These are phyloP conservation scores for Pristionchus maxplancki DNA, from an alignment of 2,888 invertebrate species.

Conservation along the genomic window DNA sequence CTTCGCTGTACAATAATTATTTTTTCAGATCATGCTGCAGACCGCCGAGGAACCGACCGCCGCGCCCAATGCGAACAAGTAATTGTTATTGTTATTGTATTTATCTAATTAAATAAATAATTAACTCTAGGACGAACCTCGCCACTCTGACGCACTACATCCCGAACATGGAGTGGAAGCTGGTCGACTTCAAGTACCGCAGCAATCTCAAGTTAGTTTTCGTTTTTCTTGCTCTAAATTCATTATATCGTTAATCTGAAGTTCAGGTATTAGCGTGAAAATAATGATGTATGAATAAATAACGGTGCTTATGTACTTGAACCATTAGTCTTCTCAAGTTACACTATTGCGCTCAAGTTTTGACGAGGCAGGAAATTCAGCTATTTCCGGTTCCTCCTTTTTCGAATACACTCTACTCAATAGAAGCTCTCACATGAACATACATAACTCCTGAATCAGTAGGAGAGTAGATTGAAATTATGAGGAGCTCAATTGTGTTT, in stretches of 20 bases:
- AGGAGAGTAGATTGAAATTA: neutral
- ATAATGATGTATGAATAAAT: too few relatives aligned
- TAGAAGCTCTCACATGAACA: too few relatives aligned
- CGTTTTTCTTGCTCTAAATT: too few relatives aligned
- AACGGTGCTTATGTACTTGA: too few relatives aligned
- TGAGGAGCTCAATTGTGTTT: neutral
- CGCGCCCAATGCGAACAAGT: slow-evolving; percentile 57
- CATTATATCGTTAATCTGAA: neutral
- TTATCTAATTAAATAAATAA: slow-evolving; percentile 28
- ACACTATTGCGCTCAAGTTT: neutral
- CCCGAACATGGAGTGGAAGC: slow-evolving; percentile 76
- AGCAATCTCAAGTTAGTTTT: slow-evolving; percentile 70
- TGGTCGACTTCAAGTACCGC: slow-evolving; percentile 72
- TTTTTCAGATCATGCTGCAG: slow-evolving; percentile 67
- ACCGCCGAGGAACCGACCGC: slow-evolving; percentile 66
- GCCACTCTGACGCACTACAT: slow-evolving; percentile 74
- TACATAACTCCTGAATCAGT: neutral
- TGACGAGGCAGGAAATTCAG: neutral
- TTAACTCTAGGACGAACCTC: slow-evolving; percentile 61
- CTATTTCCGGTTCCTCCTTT: neutral
- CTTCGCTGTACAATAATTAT: neutral
- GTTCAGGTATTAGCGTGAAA: too few relatives aligned
- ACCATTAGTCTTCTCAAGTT: neutral
- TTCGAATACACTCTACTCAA: neutral
- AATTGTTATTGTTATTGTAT: too few relatives aligned